Percentiles rank a stretch among this genome's conserved stretches.
Conservation (phyloP, 2,797 vertebrate species). For the Polyboroides typus region DNA sequence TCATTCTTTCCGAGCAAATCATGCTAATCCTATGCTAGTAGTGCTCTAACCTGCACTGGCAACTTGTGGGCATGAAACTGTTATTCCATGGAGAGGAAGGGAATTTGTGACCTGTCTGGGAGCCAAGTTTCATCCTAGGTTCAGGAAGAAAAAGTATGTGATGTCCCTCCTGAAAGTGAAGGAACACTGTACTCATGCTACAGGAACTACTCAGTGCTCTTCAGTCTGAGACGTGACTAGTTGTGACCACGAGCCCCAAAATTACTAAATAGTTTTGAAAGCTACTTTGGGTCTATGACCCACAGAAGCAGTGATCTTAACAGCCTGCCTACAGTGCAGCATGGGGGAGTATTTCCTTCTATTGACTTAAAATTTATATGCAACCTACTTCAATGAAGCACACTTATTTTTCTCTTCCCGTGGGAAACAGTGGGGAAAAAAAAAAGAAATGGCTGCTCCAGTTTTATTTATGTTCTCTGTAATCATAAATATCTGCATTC, state of each 20-base stretch:
- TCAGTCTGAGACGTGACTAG: background rate
- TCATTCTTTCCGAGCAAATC: background rate
- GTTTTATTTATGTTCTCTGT: constrained; percentile 35
- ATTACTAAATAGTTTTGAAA: background rate
- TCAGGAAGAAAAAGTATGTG: background rate
- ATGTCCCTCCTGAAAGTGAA: background rate
- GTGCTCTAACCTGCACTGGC: background rate
- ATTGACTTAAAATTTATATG: constrained; percentile 5
- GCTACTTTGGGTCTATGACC: background rate
- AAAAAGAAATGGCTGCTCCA: background rate
- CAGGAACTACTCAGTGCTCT: background rate
- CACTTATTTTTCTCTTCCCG: constrained; percentile 1
- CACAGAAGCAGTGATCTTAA: background rate
- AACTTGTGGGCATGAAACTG: background rate
- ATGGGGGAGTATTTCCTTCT: background rate
- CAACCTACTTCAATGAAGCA: constrained; percentile 5
- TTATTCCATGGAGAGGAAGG: background rate
- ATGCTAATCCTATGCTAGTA: background rate
- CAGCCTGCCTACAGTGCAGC: background rate
- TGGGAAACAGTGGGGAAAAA: background rate
- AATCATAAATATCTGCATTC: constrained; percentile 26
- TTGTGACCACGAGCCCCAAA: background rate
- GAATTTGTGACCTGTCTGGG: background rate
- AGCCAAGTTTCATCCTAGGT: background rate
- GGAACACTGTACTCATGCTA: background rate